These are phyloP conservation scores for Dasyurus viverrinus DNA, from an alignment of 2,113 vertebrate species.

Conservation along the genomic window DNA sequence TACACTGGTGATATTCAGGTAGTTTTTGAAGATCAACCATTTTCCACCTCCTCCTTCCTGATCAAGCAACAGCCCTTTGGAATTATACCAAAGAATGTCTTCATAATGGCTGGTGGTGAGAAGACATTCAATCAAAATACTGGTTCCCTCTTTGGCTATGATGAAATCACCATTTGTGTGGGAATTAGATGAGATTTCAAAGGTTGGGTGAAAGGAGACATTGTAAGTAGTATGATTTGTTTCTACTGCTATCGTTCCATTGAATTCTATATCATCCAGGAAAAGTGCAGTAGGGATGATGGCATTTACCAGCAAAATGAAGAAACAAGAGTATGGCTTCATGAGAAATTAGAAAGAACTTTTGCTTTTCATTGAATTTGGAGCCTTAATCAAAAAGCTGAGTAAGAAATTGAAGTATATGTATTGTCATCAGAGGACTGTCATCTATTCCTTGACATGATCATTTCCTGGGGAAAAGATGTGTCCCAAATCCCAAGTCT, in stretches of 20 bases:
- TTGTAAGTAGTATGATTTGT: slow-evolving; percentile 69
- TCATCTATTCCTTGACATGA: slow-evolving; percentile 68
- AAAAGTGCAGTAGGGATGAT: slow-evolving; percentile 74
- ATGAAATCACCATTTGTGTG: slow-evolving; percentile 82
- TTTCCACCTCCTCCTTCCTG: slow-evolving; percentile 82
- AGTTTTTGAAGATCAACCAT: slow-evolving; percentile 86
- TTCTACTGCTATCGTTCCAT: slow-evolving; percentile 55
- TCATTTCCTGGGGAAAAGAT: slow-evolving; percentile 50
- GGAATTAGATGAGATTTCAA: slow-evolving; percentile 69
- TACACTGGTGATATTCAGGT: slow-evolving; percentile 93
- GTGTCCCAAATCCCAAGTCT: slow-evolving; percentile 63
- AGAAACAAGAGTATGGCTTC: slow-evolving; percentile 83
- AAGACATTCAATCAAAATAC: slow-evolving; percentile 90
- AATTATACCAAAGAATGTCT: slow-evolving; percentile 91
- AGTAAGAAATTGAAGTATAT: slow-evolving; percentile 66
- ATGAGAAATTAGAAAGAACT: slow-evolving; percentile 78
- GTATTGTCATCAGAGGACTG: slow-evolving; percentile 50
- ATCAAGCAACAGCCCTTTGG: slow-evolving; percentile 86
- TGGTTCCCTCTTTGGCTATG: slow-evolving; percentile 91
- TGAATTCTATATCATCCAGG: slow-evolving; percentile 80
- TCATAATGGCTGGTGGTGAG: slow-evolving; percentile 82
- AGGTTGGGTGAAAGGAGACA: slow-evolving; percentile 70
- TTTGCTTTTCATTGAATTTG: slow-evolving; percentile 74
- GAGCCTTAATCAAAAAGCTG: slow-evolving; percentile 80
- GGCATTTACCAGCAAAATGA: slow-evolving; percentile 75